phyloP scores from a whole-genome alignment of 2,888 invertebrate genomes.

The Troides oblongomaculatus region DNA sequence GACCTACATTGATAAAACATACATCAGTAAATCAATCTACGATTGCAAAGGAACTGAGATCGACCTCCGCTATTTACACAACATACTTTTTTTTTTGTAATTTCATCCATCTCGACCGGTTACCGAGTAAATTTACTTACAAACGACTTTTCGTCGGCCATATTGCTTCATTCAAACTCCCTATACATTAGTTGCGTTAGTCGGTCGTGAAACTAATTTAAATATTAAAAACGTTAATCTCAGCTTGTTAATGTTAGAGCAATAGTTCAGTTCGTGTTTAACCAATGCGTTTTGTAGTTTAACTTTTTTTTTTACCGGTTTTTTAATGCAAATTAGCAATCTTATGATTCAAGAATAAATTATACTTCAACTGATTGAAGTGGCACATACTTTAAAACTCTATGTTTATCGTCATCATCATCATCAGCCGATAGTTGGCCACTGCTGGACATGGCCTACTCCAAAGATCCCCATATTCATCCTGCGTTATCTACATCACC shows the following conservation, averaged over 20 bases:
- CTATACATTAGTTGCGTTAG: conserved; percentile 9
- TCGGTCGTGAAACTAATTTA: conserved; percentile 18
- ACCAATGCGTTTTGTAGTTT: conserved; percentile 7
- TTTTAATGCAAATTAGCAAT: background rate
- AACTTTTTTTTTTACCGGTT: conserved; percentile 1
- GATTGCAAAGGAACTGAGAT: conserved; percentile 16
- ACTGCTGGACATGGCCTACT: too few species aligned
- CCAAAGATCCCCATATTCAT: too few species aligned
- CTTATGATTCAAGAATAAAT: background rate
- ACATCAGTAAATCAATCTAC: conserved; percentile 15
- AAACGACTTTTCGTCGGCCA: conserved; percentile 15
- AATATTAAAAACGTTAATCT: conserved; percentile 17
- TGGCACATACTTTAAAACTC: too few species aligned
- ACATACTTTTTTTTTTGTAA: conserved; percentile 14
- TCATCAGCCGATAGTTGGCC: too few species aligned
- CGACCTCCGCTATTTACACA: conserved; percentile 24
- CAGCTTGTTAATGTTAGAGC: conserved; percentile 6
- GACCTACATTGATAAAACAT: conserved; percentile 7
- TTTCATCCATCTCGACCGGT: conserved; percentile 21
- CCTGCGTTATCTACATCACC: too few species aligned
- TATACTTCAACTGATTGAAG: conserved; percentile 12
- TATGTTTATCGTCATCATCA: too few species aligned
- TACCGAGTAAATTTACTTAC: conserved; percentile 23
- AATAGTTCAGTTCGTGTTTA: conserved; percentile 17
- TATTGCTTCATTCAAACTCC: conserved; percentile 22